A percentile compares a stretch with the other conserved stretches of the same genome.
Conservation (phyloP, 2,113 vertebrate species). For the Sarotherodon lohbergeri region DNA sequence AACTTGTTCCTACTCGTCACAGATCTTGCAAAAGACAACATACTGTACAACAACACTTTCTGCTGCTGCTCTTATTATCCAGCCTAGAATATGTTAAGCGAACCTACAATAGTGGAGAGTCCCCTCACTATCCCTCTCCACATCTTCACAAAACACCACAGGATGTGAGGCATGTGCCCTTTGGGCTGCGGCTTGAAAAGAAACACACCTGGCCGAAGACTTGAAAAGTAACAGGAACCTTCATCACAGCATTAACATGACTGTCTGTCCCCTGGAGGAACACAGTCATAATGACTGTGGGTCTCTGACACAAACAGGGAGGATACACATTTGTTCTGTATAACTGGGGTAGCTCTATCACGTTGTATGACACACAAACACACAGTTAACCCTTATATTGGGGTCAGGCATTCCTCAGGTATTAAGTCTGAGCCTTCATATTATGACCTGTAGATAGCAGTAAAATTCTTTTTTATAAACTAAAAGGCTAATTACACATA, state of each 20-base stretch:
- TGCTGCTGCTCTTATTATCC: not conserved
- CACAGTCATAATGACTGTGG: not conserved
- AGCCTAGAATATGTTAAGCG: not conserved
- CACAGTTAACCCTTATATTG: not conserved
- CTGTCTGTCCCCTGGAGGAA: not conserved
- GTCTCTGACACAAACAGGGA: not conserved
- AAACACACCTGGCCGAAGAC: slow-evolving; percentile 28
- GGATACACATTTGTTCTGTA: not conserved
- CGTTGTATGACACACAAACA: not conserved
- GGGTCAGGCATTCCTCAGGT: slow-evolving; percentile 8
- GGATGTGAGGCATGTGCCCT: not conserved
- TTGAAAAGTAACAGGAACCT: slow-evolving; percentile 33
- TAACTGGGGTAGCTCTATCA: not conserved
- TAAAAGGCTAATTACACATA: not conserved
- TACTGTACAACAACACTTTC: not conserved
- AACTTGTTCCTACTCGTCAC: slow-evolving; percentile 13
- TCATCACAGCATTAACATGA: not conserved
- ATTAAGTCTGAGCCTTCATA: not conserved
- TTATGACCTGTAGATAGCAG: not conserved
- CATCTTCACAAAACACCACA: not conserved
- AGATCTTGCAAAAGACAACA: slow-evolving; percentile 3
- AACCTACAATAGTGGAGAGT: not conserved
- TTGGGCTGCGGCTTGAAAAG: not conserved
- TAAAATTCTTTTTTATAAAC: not conserved
- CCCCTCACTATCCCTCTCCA: not conserved